Base-by-base conservation (phyloP, 2,888 invertebrate genomes). In the Antheraea assamensis region DNA sequence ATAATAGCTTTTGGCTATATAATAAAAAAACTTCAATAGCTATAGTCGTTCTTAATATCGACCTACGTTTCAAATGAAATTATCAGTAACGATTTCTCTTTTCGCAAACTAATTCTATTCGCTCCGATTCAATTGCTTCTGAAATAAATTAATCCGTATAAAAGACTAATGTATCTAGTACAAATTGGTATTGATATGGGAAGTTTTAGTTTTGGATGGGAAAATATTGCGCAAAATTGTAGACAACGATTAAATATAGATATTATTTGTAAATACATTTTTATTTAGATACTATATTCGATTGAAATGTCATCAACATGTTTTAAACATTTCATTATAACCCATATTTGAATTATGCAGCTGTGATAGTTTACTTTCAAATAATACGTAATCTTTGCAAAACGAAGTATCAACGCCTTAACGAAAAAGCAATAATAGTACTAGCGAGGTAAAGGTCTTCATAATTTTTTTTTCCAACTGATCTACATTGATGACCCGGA, bases 61-160 rank as follows among this genome's bases (percentile, higher is more conserved):
- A n/a, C 24, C 19, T 66, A 5, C 7, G 35, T 3, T 68, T 35
- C 35, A 21, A 68, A 68, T 35, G 19, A 4, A 68, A 68, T 68
- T 35, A 68, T 35, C 24, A n/a, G 35, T 31, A 68, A 68, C 17
- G 30, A 30, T 66, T 61, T 30, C 24, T 15, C 42, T 42, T 42
- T 71, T 71, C n/a, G 15, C 24, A 42, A 71, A 71, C 17, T 71
- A 13, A 71, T 30, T 66, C 19, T 27, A 30, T 66, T 66, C 19
- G 5, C 3, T 66, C 64, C 64, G 13, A 1, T 66, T 31, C 30
- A 30, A 19, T 66, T 66, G 31, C 30, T 30, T 30, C 31, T 27
- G 64, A 30, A 66, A 13, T 1, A 31, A 30, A 30, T 27, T 66
- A 30, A 30, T 27, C 30, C 3, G 7, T 27, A 17, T 31, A 66